phyloP scores from a whole-genome alignment of 2,888 invertebrate genomes.

The Entomobrya proxima region DNA sequence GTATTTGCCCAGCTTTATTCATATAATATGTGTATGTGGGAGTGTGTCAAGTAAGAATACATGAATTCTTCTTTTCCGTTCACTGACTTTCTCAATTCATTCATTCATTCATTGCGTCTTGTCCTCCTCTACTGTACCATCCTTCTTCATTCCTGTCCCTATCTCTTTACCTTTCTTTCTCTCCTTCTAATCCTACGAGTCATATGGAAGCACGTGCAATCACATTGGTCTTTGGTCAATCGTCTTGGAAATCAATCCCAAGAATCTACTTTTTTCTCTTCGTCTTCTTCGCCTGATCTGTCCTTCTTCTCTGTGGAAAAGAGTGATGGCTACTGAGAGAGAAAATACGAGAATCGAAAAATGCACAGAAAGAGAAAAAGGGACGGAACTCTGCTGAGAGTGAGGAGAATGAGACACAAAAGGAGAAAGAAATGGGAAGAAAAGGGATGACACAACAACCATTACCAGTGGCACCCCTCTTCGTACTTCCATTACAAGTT shows the following conservation, averaged over 20 bases:
- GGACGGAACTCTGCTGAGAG: neutral
- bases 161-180: conserved; percentile 16
- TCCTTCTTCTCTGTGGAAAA: neutral
- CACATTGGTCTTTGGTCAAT: conserved; percentile 58
- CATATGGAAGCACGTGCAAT: conserved; percentile 30
- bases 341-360: neutral
- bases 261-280: conserved; percentile 27
- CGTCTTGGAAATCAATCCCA: conserved; percentile 59
- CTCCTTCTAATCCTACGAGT: neutral
- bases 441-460: conserved; percentile 61
- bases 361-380: conserved; percentile 10
- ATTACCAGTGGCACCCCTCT: conserved; percentile 38
- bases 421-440: conserved; percentile 1
- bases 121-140: neutral
- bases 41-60: neutral
- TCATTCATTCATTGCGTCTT: conserved; percentile 12
- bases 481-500: conserved; percentile 20
- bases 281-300: neutral
- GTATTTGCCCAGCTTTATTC: neutral
- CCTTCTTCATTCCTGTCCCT: neutral
- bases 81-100: neutral
- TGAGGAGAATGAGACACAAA: conserved; percentile 24
- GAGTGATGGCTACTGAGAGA: neutral
- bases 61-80: neutral
- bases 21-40: neutral